These are phyloP conservation scores for Drosophila burlai DNA, from an alignment of 1,140 invertebrate genomes.

Conservation along the genomic window DNA sequence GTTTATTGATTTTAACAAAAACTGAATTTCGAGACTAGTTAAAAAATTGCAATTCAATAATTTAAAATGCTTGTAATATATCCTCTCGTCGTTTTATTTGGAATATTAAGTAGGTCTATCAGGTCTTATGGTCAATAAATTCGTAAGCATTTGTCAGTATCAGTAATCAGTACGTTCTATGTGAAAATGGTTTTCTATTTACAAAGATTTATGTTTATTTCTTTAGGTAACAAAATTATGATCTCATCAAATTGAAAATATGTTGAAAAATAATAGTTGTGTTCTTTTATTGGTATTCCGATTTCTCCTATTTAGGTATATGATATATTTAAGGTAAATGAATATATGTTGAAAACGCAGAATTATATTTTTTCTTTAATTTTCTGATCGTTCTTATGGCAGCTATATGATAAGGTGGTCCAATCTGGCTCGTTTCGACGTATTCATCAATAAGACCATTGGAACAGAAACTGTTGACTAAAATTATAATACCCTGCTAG, in stretches of 20 bases:
- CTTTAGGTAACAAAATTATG: not conserved
- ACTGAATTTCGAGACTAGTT: constrained; percentile 1
- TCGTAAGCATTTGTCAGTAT: constrained; percentile 52
- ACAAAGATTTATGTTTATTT: constrained; percentile 11
- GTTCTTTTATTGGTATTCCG: too few relatives aligned
- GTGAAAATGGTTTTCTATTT: constrained; percentile 22
- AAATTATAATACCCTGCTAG: not conserved
- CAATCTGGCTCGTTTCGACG: not conserved
- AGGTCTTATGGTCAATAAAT: constrained; percentile 72
- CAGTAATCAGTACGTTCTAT: constrained; percentile 14
- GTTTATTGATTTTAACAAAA: not conserved
- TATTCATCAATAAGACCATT: not conserved
- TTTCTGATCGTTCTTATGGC: not conserved
- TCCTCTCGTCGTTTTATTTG: not conserved
- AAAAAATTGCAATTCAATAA: constrained; percentile 14
- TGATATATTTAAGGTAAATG: not conserved
- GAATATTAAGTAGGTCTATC: constrained; percentile 55
- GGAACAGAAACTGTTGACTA: not conserved
- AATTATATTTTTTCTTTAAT: not conserved
- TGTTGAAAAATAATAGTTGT: too few relatives aligned
- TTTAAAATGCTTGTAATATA: constrained; percentile 3
- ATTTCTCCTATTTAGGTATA: too few relatives aligned
- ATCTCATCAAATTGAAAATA: too few relatives aligned
- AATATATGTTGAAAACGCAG: not conserved
- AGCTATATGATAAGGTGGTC: not conserved